phyloP scores from a whole-genome alignment of 2,113 vertebrate genomes.

The Prionailurus bengalensis region DNA sequence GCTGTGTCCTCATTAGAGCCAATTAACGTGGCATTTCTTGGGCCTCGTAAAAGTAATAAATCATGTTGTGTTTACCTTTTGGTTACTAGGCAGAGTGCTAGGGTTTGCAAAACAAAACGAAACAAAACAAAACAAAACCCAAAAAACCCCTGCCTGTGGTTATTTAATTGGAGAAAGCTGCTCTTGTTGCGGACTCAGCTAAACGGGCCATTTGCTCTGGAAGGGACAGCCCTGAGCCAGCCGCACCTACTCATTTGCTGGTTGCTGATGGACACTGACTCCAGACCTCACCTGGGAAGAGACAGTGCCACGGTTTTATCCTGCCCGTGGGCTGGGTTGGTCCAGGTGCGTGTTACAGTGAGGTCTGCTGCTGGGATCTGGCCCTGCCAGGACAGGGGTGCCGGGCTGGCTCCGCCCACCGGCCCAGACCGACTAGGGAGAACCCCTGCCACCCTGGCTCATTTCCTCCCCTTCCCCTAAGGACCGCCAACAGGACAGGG shows the following conservation, averaged over 20 bases:
- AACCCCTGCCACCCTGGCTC: rapidly evolving
- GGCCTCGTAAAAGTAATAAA: background rate
- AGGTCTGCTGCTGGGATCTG: background rate
- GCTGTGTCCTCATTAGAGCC: slow-evolving; percentile 1
- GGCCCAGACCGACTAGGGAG: background rate
- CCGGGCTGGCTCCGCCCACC: background rate
- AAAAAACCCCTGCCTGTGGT: background rate
- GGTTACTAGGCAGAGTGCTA: slow-evolving; percentile 56
- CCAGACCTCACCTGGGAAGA: background rate
- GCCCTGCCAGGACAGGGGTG: background rate
- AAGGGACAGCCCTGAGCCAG: background rate
- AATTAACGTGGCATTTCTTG: slow-evolving; percentile 34
- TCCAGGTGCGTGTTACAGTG: background rate
- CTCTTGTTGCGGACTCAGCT: background rate
- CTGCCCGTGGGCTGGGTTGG: background rate
- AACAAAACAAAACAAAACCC: background rate
- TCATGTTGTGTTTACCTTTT: slow-evolving; percentile 57
- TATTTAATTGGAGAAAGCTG: slow-evolving; percentile 68
- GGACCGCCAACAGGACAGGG: background rate
- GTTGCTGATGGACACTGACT: slow-evolving; percentile 40
- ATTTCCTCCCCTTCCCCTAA: background rate
- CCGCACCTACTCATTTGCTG: background rate
- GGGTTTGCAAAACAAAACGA: background rate
- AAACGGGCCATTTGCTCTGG: background rate
- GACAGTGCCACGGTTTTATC: background rate